Evolutionary conservation across 2,888 invertebrate species (phyloP).

Genomic region (Phymatocera aterrima): DNA sequence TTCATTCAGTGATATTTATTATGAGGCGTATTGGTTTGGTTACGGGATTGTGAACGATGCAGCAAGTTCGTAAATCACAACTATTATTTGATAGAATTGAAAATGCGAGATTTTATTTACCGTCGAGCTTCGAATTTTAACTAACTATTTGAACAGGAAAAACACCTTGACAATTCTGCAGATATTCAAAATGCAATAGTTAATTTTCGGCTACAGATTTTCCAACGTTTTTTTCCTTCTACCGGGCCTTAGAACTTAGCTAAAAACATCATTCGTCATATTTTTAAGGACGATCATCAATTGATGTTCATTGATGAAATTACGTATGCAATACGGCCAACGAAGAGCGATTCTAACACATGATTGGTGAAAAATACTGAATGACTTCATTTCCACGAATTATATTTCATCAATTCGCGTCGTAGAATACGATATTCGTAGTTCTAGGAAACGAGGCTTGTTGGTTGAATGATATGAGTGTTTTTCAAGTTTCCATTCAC

Average conservation of each 20-base stretch:
- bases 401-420: neutral
- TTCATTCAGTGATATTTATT: neutral
- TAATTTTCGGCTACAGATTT: neutral
- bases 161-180: neutral
- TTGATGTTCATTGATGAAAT: neutral
- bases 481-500: neutral
- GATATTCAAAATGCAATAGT: neutral
- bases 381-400: neutral
- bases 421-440: neutral
- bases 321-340: too few species aligned
- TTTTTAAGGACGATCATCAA: neutral
- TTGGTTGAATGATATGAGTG: neutral
- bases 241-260: neutral
- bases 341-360: neutral
- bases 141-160: neutral
- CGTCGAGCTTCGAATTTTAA: neutral
- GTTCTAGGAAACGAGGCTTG: neutral
- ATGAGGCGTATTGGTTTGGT: conserved; percentile 7
- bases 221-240: neutral
- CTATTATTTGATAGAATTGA: neutral
- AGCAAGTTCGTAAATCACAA: neutral
- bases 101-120: neutral
- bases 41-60: neutral
- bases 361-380: neutral
- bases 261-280: neutral